A percentile compares a stretch with the other conserved stretches of the same genome.
These are phyloP conservation scores for Eleginops maclovinus DNA, from an alignment of 2,113 vertebrate species.

Conservation along the genomic window DNA sequence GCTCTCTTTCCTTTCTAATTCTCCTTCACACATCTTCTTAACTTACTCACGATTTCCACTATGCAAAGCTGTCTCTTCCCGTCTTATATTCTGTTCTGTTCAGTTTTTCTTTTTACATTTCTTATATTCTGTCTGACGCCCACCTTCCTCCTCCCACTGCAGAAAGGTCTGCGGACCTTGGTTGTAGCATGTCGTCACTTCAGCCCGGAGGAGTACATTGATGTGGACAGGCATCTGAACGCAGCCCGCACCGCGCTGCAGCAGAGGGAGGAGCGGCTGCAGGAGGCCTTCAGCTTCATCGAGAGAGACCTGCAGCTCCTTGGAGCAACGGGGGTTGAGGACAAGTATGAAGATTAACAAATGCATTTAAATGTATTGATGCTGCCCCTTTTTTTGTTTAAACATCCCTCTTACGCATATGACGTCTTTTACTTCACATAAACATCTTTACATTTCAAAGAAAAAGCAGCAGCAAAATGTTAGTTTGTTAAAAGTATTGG, in stretches of 20 bases:
- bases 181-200: slow-evolving; percentile 94
- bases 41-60: neutral
- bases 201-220: slow-evolving; percentile 89
- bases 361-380: slow-evolving; percentile 15
- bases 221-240: slow-evolving; percentile 87
- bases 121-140: neutral
- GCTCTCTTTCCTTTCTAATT: neutral
- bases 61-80: neutral
- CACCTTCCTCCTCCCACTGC: neutral
- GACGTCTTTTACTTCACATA: neutral
- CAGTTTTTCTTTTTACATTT: neutral
- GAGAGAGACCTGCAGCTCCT: slow-evolving; percentile 94
- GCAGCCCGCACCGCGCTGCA: slow-evolving; percentile 94
- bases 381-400: neutral
- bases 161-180: slow-evolving; percentile 97
- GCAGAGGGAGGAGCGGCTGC: slow-evolving; percentile 90
- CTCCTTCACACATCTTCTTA: neutral
- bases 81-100: neutral
- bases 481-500: neutral
- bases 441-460: neutral
- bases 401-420: neutral
- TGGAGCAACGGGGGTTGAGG: slow-evolving; percentile 97
- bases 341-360: slow-evolving; percentile 86
- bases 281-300: slow-evolving; percentile 90
- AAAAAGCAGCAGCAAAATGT: neutral